Conservation (phyloP, 2,113 vertebrate species). For the Phrynosoma blainvillii region DNA sequence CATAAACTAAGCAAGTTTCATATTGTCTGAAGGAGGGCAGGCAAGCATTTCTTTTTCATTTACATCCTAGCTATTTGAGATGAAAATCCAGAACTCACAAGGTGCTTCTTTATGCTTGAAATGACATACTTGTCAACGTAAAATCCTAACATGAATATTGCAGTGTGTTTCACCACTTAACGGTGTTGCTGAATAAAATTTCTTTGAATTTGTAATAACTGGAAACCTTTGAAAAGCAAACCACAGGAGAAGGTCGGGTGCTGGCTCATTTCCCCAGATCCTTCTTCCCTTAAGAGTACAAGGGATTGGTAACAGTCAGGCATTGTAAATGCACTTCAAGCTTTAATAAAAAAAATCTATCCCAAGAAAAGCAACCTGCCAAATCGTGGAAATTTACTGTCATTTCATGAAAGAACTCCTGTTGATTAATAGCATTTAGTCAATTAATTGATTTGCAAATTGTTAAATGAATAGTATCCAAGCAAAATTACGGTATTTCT, state of each 20-base stretch:
- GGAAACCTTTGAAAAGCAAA: not conserved
- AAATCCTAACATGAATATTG: not conserved
- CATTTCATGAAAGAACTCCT: not conserved
- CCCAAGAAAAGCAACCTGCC: not conserved
- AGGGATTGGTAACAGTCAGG: not conserved
- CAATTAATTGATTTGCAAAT: not conserved
- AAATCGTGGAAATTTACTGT: not conserved
- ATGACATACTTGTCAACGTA: not conserved
- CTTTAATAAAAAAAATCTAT: not conserved
- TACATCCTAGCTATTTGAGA: not conserved
- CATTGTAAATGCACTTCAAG: not conserved
- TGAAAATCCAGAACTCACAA: not conserved
- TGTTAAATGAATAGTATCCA: not conserved
- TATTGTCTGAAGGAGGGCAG: not conserved
- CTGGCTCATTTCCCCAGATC: not conserved
- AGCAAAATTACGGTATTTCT: not conserved
- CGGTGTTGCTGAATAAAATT: not conserved
- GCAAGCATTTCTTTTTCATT: not conserved
- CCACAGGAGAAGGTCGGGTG: not conserved
- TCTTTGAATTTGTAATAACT: not conserved
- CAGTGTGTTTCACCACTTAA: not conserved
- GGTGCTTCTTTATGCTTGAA: conserved; percentile 8
- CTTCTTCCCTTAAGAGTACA: not conserved
- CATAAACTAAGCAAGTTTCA: accelerated
- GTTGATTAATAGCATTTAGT: not conserved